phyloP scores from a whole-genome alignment of 2,113 vertebrate genomes.

The Colinus virginianus region DNA sequence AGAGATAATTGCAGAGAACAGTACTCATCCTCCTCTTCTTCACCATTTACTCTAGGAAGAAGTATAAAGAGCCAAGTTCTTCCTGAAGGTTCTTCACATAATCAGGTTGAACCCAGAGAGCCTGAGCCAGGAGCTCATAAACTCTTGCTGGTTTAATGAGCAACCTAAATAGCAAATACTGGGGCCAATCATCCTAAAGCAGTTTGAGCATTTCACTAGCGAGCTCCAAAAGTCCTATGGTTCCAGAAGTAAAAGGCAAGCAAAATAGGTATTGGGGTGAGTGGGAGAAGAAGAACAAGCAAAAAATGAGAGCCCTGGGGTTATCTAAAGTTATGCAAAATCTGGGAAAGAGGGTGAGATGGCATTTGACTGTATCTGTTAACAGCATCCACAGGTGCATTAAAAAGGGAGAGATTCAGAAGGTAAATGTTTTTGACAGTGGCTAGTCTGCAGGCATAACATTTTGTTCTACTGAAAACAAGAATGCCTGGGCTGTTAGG shows the following conservation, averaged over 20 bases:
- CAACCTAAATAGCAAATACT: neutral
- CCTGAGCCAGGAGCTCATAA: neutral
- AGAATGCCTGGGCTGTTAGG: constrained; percentile 20
- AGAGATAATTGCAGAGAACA: neutral
- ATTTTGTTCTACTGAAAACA: constrained; percentile 35
- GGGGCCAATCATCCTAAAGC: neutral
- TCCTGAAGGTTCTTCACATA: neutral
- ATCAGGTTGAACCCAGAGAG: neutral
- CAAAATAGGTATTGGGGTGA: neutral
- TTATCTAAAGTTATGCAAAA: neutral
- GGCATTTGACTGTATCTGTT: neutral
- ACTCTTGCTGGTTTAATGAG: neutral
- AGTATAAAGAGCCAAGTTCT: neutral
- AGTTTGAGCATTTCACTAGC: neutral
- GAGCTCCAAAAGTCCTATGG: neutral
- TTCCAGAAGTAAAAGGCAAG: constrained; percentile 17
- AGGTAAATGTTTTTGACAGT: constrained; percentile 38
- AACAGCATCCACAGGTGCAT: constrained; percentile 18
- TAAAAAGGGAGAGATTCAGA: neutral
- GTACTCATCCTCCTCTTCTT: neutral
- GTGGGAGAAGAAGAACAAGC: neutral
- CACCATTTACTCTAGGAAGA: neutral
- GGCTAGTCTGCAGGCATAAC: constrained; percentile 31
- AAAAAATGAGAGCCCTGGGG: neutral
- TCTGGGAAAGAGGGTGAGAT: neutral